Evolutionary conservation across 2,888 invertebrate genomes (phyloP).

Genomic region (Apamea epomidion): DNA sequence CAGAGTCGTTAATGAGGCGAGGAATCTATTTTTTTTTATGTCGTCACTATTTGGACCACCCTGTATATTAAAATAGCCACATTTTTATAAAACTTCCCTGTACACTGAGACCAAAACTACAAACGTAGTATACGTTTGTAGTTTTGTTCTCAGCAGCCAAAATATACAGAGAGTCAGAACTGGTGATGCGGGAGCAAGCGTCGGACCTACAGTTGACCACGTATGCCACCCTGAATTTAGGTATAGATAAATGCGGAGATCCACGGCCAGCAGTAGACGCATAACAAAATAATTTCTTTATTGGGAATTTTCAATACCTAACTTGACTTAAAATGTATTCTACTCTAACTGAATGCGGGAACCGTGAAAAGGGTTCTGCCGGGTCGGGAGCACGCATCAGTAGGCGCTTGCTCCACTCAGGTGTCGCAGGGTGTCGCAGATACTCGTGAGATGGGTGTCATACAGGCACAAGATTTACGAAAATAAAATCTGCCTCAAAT

Average conservation of each 20-base stretch:
- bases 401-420: slow-evolving; percentile 30
- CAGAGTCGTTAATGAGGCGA: too few relatives aligned
- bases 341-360: slow-evolving; percentile 30
- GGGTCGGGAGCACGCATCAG: slow-evolving; percentile 48
- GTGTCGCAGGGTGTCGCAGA: slow-evolving; percentile 48
- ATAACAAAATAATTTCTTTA: background rate
- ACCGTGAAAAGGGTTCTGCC: slow-evolving; percentile 55
- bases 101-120: too few relatives aligned
- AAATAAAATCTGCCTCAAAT: background rate
- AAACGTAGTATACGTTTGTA: too few relatives aligned
- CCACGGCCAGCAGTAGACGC: background rate
- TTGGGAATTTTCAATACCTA: slow-evolving; percentile 6
- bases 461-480: background rate
- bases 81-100: background rate
- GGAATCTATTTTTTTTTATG: too few relatives aligned
- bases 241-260: background rate
- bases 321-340: slow-evolving; percentile 25
- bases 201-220: background rate
- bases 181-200: background rate
- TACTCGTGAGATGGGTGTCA: slow-evolving; percentile 18
- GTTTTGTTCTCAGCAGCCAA: background rate
- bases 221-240: background rate
- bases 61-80: background rate
- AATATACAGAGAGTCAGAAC: background rate
- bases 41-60: too few relatives aligned